Conservation (phyloP, 2,797 vertebrate genomes). For the Notoglanidium macrostoma region DNA sequence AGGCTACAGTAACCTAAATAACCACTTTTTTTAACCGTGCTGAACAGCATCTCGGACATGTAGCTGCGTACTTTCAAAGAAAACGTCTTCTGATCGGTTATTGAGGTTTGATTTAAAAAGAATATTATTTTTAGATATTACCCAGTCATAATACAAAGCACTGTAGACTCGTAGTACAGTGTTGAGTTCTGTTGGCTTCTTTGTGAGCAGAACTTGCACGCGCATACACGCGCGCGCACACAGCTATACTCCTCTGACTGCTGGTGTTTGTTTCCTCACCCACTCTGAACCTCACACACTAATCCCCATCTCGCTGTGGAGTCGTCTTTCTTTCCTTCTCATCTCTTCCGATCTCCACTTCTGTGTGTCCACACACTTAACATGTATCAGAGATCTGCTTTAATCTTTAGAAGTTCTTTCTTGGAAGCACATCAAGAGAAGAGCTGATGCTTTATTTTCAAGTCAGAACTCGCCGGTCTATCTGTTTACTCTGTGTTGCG, state of each 20-base stretch:
- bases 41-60: background rate
- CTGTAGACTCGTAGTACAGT: background rate
- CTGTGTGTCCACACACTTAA: background rate
- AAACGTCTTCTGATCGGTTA: background rate
- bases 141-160: background rate
- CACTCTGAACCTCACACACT: background rate
- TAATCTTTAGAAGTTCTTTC: background rate
- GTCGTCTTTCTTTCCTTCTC: background rate
- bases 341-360: background rate
- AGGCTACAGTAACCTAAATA: background rate
- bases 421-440: background rate
- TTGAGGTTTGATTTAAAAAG: background rate
- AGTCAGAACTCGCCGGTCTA: conserved; percentile 29
- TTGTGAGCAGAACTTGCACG: background rate
- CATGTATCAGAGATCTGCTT: background rate
- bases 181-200: background rate
- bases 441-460: conserved; percentile 24
- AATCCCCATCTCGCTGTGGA: background rate
- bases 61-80: background rate
- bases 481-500: background rate
- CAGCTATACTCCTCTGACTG: too few relatives aligned
- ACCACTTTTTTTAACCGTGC: too few relatives aligned
- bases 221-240: background rate
- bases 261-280: background rate
- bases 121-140: background rate